A percentile compares a stretch with the other conserved stretches of the same genome.
phyloP scores from a whole-genome alignment of 1,140 invertebrate genomes.

The Drosophila burlai region DNA sequence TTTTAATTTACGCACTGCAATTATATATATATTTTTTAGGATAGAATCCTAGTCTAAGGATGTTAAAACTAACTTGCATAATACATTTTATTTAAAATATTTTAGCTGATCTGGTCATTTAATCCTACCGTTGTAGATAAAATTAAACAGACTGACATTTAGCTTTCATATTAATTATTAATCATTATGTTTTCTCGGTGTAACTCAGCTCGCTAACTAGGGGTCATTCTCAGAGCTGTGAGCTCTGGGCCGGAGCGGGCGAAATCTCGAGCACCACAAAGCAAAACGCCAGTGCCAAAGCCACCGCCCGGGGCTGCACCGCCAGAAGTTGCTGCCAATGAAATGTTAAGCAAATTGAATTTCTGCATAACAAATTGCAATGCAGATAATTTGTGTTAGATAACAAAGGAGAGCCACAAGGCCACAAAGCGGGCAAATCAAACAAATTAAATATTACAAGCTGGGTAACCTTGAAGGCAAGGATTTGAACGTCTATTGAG shows the following conservation, averaged over 20 bases:
- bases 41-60: too few species aligned
- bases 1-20: neutral
- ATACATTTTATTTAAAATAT: too few species aligned
- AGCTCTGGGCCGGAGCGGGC: constrained; percentile 21
- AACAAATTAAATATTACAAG: constrained; percentile 38
- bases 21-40: neutral
- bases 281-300: constrained; percentile 52
- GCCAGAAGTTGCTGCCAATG: constrained; percentile 76
- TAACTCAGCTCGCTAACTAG: constrained; percentile 41
- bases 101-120: too few species aligned
- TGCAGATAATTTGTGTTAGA: constrained; percentile 66
- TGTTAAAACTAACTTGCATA: too few species aligned
- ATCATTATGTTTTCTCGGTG: neutral
- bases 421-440: constrained; percentile 41
- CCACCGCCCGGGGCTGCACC: constrained; percentile 45
- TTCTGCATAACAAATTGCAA: constrained; percentile 76
- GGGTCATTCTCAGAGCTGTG: constrained; percentile 42
- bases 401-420: constrained; percentile 47
- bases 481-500: constrained; percentile 1
- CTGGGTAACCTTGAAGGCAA: constrained; percentile 28
- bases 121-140: too few species aligned
- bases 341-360: constrained; percentile 80
- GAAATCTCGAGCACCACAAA: constrained; percentile 68
- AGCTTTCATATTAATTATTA: neutral
- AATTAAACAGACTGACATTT: neutral